Percentiles rank a stretch among this genome's conserved stretches.
These are phyloP conservation scores for Vultur gryphus DNA, from an alignment of 2,797 vertebrate species.

Conservation along the genomic window DNA sequence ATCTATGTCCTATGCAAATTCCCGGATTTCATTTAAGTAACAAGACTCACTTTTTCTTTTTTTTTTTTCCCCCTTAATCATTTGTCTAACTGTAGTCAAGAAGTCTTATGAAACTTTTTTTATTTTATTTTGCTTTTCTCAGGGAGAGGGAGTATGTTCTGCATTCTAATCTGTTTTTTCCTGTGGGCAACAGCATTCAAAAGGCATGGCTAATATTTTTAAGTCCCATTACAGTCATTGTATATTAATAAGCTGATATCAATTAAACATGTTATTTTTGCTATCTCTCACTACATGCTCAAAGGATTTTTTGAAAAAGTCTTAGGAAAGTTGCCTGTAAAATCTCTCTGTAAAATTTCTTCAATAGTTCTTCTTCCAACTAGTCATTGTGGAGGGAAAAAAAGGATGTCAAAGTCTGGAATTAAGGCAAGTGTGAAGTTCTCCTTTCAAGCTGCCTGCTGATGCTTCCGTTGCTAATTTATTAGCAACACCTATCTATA, in stretches of 20 bases:
- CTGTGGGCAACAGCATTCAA: neutral
- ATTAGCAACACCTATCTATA: neutral
- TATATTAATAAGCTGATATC: neutral
- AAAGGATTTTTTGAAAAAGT: neutral
- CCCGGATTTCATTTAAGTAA: neutral
- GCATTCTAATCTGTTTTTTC: neutral
- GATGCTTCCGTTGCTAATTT: neutral
- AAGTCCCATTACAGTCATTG: neutral
- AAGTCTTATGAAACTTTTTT: neutral
- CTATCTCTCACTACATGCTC: neutral
- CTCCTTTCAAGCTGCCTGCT: neutral
- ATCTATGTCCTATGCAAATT: neutral
- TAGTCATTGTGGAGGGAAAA: neutral
- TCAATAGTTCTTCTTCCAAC: neutral
- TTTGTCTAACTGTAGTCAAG: neutral
- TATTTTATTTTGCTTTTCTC: neutral
- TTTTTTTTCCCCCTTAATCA: rapidly evolving
- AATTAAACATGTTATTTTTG: neutral
- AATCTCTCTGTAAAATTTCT: neutral
- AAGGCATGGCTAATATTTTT: neutral
- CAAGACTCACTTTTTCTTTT: neutral
- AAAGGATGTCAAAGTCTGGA: neutral
- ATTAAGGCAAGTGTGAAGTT: neutral
- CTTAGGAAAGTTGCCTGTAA: neutral
- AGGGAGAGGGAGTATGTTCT: neutral